These are phyloP conservation scores for Prietella phreatophila DNA, from an alignment of 2,113 vertebrate species.

Conservation along the genomic window DNA sequence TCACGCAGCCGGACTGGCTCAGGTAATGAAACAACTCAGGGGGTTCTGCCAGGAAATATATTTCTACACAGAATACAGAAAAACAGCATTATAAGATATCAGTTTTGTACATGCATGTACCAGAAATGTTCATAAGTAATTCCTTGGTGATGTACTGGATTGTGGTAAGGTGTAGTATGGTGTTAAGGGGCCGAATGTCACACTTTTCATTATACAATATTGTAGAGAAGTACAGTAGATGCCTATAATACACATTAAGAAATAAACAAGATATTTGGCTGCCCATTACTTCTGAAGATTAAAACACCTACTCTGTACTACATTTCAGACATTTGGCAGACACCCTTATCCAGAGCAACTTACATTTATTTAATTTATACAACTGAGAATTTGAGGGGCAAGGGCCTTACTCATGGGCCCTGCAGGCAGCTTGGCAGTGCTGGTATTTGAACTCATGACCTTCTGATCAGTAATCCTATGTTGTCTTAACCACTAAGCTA, in stretches of 20 bases:
- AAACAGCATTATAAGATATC: neutral
- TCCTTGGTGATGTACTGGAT: neutral
- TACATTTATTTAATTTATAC: too few species aligned
- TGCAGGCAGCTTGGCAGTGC: too few species aligned
- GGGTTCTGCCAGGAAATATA: slow-evolving; percentile 79
- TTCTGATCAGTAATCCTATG: too few species aligned
- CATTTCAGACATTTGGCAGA: too few species aligned
- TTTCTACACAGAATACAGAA: slow-evolving; percentile 66
- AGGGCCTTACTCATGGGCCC: too few species aligned
- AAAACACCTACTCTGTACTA: neutral
- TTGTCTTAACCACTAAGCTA: too few species aligned
- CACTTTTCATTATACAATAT: neutral
- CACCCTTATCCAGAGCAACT: too few species aligned
- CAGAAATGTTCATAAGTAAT: neutral
- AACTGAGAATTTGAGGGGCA: too few species aligned
- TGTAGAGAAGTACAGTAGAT: neutral
- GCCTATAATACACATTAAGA: neutral
- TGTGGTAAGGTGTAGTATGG: too few species aligned
- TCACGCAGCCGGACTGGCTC: slow-evolving; percentile 83
- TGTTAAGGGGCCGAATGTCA: too few species aligned
- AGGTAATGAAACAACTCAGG: slow-evolving; percentile 81
- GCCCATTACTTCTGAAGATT: neutral
- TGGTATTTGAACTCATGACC: too few species aligned
- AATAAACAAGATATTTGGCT: neutral
- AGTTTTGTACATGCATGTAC: neutral